Percentiles rank a stretch among this genome's conserved stretches.
phyloP scores from a whole-genome alignment of 2,797 vertebrate species.

The Otolemur crassicaudatus region DNA sequence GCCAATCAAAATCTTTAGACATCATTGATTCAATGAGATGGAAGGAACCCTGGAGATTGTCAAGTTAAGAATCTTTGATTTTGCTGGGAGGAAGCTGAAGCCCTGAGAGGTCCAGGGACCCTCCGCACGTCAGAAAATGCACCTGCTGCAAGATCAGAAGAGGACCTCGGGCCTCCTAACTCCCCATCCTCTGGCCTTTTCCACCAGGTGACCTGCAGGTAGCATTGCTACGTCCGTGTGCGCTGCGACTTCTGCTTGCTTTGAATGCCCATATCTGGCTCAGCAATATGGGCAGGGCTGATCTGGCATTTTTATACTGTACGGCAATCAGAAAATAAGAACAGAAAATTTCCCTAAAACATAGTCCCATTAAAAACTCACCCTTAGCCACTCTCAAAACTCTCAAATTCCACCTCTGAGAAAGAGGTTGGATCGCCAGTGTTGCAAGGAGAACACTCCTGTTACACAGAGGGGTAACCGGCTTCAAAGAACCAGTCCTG shows the following conservation, averaged over 20 bases:
- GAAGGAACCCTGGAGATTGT: not conserved
- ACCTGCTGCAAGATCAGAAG: not conserved
- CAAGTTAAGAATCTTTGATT: not conserved
- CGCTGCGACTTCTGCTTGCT: rapidly evolving
- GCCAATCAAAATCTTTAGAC: not conserved
- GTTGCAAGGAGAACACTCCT: not conserved
- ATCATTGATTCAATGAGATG: rapidly evolving
- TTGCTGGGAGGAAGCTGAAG: not conserved
- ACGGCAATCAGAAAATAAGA: rapidly evolving
- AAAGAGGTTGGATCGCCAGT: not conserved
- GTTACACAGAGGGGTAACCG: rapidly evolving
- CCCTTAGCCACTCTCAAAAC: not conserved
- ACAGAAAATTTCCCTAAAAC: not conserved
- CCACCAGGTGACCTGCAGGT: not conserved
- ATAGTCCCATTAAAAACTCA: not conserved
- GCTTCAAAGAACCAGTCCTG: not conserved
- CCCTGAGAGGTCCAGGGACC: not conserved
- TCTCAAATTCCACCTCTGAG: not conserved
- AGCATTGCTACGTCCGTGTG: rapidly evolving
- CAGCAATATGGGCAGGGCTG: not conserved
- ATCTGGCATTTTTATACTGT: not conserved
- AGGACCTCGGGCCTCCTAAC: no score
- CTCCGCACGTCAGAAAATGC: not conserved
- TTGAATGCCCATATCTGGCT: not conserved
- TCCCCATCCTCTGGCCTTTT: no score